Base-by-base conservation (phyloP, 2,888 invertebrate genomes). In the Eledona agricola region DNA sequence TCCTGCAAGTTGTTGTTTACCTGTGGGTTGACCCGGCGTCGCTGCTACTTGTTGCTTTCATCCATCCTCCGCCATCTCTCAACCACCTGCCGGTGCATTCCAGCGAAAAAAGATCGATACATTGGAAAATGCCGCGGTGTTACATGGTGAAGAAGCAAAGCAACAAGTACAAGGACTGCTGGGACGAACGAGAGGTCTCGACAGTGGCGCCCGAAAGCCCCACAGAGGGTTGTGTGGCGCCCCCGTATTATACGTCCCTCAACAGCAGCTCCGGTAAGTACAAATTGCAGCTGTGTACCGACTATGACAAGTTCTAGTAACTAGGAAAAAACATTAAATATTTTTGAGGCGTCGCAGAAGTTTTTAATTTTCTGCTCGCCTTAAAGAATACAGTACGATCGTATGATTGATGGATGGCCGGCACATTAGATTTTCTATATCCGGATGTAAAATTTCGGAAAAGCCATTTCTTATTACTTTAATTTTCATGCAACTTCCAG, bases 111-210 rank as follows among this genome's bases (percentile, higher is more conserved):
- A 45, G 46, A 55, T 54, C 59, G 50, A 57, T 55, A 40, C 53
- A 49, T 25, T 23, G 16, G 23, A 34, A 23, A 23, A 87, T 87
- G 88, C 87, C 87, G 77, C 86, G 87, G 72, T 88, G 87, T 73
- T 87, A 87, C 72, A 87, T 87, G 86, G 86, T 86, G 69, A 87
- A 86, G 80, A 86, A 87, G 74, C 77, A 81, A 72, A 81, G 79
- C 79, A 79, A 75, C 76, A 80, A 79, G 73, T 37, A 40, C 15
- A 78, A 71, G 60, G 74, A 73, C 54, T 78, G 74, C 68, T 79
- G 79, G 75, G 72, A 63, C 64, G 72, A 78, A 63, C 69, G 52
- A 57, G 65, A 59, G 46, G 55, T 57, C 57, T 64, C 65, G 57
- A 51, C 56, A 62, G 77, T 77, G 59, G 78, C 79, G 49, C 79